Evolutionary conservation across 64 coral and sea anemone genomes (phyloP).

Genomic region (Porites australiensis): DNA sequence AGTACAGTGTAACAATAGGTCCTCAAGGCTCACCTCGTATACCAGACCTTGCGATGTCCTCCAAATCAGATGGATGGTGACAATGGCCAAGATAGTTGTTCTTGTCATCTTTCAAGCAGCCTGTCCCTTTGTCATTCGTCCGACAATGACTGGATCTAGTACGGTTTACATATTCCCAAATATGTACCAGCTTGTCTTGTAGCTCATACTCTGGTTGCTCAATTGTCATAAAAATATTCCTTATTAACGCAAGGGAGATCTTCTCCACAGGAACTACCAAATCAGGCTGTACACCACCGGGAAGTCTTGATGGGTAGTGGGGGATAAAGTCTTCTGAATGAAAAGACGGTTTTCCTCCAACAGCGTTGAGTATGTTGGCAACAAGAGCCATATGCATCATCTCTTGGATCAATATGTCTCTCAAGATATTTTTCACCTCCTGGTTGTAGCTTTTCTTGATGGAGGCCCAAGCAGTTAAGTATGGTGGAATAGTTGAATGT

Average conservation of each 20-base stretch:
- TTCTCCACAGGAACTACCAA: slow-evolving; percentile 86
- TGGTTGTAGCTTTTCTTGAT: slow-evolving; percentile 50
- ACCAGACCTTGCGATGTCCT: too few species aligned
- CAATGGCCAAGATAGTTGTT: too few species aligned
- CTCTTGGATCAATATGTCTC: slow-evolving; percentile 73
- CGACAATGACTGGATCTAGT: too few species aligned
- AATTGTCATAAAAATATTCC: slow-evolving; percentile 93
- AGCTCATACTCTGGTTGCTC: slow-evolving; percentile 64
- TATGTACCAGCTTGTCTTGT: background rate
- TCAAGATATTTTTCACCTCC: slow-evolving; percentile 44
- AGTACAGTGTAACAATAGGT: too few species aligned
- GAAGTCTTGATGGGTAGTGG: slow-evolving; percentile 75
- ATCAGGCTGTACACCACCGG: slow-evolving; percentile 74
- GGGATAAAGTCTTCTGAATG: slow-evolving; percentile 63
- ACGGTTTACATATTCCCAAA: background rate
- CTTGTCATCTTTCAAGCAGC: too few species aligned
- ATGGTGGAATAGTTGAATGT: slow-evolving; percentile 61
- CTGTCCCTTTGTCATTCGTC: too few species aligned
- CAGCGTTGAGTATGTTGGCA: slow-evolving; percentile 79
- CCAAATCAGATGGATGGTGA: too few species aligned
- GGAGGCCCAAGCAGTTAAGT: slow-evolving; percentile 37
- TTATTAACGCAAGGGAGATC: slow-evolving; percentile 73
- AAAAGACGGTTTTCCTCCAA: slow-evolving; percentile 74
- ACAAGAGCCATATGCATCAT: slow-evolving; percentile 86
- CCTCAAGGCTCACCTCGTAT: too few species aligned